Evolutionary conservation across 2,113 vertebrate genomes (phyloP), one percentile per base, ranked within the genome.

Genomic region (Cyanoramphus novaezelandiae): DNA sequence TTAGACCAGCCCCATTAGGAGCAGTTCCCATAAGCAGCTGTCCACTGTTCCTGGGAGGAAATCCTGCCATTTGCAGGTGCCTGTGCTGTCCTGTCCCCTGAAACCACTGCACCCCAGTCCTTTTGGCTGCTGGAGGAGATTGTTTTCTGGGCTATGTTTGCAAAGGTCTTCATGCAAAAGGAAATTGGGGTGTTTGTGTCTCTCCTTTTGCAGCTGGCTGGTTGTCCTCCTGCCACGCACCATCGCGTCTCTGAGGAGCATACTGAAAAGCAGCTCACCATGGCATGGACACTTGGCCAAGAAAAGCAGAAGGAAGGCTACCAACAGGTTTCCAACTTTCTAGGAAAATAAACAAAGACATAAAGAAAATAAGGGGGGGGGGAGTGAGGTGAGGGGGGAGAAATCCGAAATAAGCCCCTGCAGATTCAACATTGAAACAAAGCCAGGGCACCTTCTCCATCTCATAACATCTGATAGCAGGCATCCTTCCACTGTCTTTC

Each of bases 211-310:
- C 70, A 76, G 49, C 49, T 59, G 62, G 25, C 17, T 27, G 29
- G 33, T 76, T 3, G 1, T n/a, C 16, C 29, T 33, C 44, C 37
- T n/a, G 24, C 63, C 24, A 19, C 0, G 1, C 16, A 8, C 53
- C 11, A 4, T 39, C 37, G 41, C 28, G 16, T 63, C 68, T 31
- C 31, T 4, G 1, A 76, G 55, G 43, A 68, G 55, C 2, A 1
- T 3, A 29, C 62, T 2, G 0, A 43, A 57, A 71, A 44, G 17
- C 71, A 29, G n/a, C 53, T 67, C 2, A 0, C 19, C 3, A 0
- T 1, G 0, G 33, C 3, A 4, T 2, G 1, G 79, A 9, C 64
- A 49, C 39, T 21, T 39, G 39, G 44, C 55, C 49, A 29, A 5
- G 1, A 60, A 64, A 80, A 70, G 49, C 49, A 81, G 31, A 47